phyloP scores from a whole-genome alignment of 2,113 vertebrate species.

The Chamaetylas fuelleborni region DNA sequence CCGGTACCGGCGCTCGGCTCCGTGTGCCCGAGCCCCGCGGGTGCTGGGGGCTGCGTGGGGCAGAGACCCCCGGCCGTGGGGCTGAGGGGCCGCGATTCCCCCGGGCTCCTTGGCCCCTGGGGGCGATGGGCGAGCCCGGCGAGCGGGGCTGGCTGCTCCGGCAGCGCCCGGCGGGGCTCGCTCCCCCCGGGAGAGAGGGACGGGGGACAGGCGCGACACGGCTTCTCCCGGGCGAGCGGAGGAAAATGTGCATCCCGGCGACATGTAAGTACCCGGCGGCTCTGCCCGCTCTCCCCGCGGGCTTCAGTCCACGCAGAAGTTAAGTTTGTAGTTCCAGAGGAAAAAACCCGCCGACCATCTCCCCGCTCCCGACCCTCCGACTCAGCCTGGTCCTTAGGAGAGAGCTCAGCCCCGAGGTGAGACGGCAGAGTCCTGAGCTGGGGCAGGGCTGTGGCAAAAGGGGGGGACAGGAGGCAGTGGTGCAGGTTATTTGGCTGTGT shows the following conservation, averaged over 20 bases:
- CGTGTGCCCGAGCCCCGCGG: background rate
- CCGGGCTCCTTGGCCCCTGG: background rate
- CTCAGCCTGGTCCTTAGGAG: background rate
- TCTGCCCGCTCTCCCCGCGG: background rate
- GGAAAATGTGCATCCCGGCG: conserved; percentile 11
- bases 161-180: background rate
- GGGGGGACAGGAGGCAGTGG: background rate
- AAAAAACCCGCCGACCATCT: background rate
- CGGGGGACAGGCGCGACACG: background rate
- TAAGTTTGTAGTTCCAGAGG: conserved; percentile 17
- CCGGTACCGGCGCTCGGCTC: background rate
- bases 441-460: background rate
- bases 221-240: conserved; percentile 14
- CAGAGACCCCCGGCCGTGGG: background rate
- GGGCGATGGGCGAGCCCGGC: background rate
- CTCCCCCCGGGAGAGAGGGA: background rate
- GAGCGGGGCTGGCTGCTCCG: background rate
- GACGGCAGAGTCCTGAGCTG: background rate
- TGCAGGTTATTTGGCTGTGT: background rate
- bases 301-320: conserved; percentile 47
- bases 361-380: background rate
- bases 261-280: conserved; percentile 52
- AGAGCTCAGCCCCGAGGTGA: background rate
- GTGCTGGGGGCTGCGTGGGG: background rate
- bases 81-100: background rate